Conservation (phyloP, 2,888 invertebrate species). For the Heliconius ismenius region DNA sequence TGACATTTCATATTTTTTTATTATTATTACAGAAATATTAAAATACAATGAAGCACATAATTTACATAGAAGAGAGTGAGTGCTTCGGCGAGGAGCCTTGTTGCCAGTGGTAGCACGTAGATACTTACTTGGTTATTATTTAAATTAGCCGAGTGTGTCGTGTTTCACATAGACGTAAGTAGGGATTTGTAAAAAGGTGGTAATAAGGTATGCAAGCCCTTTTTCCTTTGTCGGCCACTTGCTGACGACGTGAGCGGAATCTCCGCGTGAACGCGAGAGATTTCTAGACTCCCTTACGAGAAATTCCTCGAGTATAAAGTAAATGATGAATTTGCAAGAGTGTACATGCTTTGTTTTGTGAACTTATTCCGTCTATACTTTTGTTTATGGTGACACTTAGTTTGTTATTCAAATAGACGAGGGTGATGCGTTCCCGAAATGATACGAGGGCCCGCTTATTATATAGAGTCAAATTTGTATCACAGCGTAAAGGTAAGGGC, state of each 20-base stretch:
- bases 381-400: conserved; percentile 47
- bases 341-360: conserved; percentile 50
- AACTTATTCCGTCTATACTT: conserved; percentile 51
- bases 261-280: conserved; percentile 60
- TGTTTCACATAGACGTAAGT: conserved; percentile 71
- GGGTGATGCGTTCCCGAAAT: conserved; percentile 51
- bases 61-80: conserved; percentile 23
- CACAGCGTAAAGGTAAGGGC: conserved; percentile 74
- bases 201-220: conserved; percentile 81
- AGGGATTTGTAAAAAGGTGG: conserved; percentile 79
- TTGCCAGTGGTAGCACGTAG: conserved; percentile 58
- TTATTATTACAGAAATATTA: conserved; percentile 24
- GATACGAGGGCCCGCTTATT: conserved; percentile 61
- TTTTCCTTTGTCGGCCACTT: conserved; percentile 81
- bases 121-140: conserved; percentile 63
- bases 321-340: conserved; percentile 58
- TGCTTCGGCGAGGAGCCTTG: conserved; percentile 42
- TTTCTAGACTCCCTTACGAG: conserved; percentile 66
- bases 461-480: conserved; percentile 77
- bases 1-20: conserved; percentile 32
- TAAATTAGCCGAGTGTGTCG: conserved; percentile 68
- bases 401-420: conserved; percentile 51
- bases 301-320: conserved; percentile 53
- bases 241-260: conserved; percentile 77
- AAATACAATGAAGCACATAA: conserved; percentile 14